Evolutionary conservation across 1,140 invertebrate genomes (phyloP), one percentile per base, ranked within the genome.

Genomic region (Cecropterus lyciades): DNA sequence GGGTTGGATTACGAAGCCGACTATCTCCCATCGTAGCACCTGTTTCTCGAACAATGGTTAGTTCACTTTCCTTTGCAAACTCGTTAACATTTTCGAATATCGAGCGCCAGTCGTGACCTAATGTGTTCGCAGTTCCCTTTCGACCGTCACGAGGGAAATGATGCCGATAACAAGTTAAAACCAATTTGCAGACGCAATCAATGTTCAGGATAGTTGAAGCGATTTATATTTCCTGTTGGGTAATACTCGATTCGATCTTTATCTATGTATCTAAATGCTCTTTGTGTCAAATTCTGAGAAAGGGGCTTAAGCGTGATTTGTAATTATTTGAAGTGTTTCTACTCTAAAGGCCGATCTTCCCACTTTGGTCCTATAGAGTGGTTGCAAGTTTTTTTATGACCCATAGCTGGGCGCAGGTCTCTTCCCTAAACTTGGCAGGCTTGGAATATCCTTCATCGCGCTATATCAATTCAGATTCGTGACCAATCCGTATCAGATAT

Each of bases 71-170:
- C 75, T 81, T 72, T 66, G 72, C 70, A 66, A 72, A 55, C 75
- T 80, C 67, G 80, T 83, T 82, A 85, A 82, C 80, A 82, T 83
- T 82, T 82, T 77, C 67, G 75, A 77, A 76, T 79, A 87, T 77
- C 82, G 79, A 78, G 70, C 72, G 69, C 65, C 70, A 79, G 73
- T 88, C 85, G 85, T 88, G 85, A 88, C 82, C 67, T 53, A 70
- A 73, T 68, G 42, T 70, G 71, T 65, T 70, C 62, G 45, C 51
- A 63, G 65, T 75, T 75, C 68, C 69, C 73, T 72, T 65, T 75
- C 64, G 42, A 70, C 40, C 60, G 67, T 75, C 70, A 75, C 73
- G 73, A 75, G 43, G 46, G 30, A 45, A 62, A 62, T 51, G 45
- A 37, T 42, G 40, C 11, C n/a, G 57, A 49, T 62, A 62, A 60